Evolutionary conservation across 2,797 vertebrate species (phyloP).

Genomic region (Notoglanidium macrostoma): DNA sequence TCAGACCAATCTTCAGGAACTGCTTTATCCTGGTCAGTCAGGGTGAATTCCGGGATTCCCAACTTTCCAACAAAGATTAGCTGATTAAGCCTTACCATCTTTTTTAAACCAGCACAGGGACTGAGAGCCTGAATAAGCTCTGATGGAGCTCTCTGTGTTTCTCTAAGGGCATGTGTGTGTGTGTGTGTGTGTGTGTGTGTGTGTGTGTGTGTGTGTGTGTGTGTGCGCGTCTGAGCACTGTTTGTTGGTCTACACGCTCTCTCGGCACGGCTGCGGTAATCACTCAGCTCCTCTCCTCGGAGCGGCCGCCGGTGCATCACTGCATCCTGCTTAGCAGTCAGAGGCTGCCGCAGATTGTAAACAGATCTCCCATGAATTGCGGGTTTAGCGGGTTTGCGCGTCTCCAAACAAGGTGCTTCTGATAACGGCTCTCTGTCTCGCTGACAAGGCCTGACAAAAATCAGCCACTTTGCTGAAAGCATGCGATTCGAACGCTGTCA

Average conservation of each 20-base stretch:
- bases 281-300: conserved; percentile 78
- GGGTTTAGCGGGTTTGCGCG: conserved; percentile 82
- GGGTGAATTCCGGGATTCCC: neutral
- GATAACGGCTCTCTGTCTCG: conserved; percentile 78
- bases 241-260: conserved; percentile 32
- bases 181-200: neutral
- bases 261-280: conserved; percentile 73
- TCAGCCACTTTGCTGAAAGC: conserved; percentile 81
- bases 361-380: conserved; percentile 84
- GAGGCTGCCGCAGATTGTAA: conserved; percentile 82
- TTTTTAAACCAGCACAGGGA: conserved; percentile 12
- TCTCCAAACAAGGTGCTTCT: conserved; percentile 83
- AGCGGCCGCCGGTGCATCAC: conserved; percentile 76
- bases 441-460: conserved; percentile 74
- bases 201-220: conserved; percentile 25
- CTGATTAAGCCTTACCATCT: conserved; percentile 10
- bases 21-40: neutral
- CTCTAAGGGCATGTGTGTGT: neutral
- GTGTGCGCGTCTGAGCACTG: neutral
- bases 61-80: conserved; percentile 23
- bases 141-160: conserved; percentile 10
- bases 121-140: conserved; percentile 11
- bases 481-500: conserved; percentile 82
- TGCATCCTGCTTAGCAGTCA: conserved; percentile 81
- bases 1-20: neutral